Base-by-base conservation (phyloP, 2,113 vertebrate genomes). In the Clarias macrocephalus region DNA sequence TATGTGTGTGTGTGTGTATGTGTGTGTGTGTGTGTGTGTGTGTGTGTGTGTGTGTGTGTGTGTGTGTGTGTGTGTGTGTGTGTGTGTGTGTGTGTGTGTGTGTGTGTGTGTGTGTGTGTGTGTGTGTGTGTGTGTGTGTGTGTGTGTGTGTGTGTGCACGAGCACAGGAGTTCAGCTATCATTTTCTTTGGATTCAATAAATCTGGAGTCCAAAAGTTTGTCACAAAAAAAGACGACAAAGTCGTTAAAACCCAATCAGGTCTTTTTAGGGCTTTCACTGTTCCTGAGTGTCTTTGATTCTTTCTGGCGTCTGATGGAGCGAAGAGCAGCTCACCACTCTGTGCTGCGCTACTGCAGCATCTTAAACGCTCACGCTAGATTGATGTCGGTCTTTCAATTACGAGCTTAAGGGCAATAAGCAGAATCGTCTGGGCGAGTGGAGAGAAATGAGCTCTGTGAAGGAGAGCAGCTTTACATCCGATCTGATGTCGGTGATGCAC, bases 401-500 rank as follows among this genome's bases (percentile, higher is more conserved):
- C 80, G 33, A 62, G 88, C 87, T 84, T 87, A 82, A 89, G 25
- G 65, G 84, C 89, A 91, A 91, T 84, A 88, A 91, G 83, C 68
- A 54, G 76, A 88, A 90, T n/a, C 23, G 79, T 84, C 80, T 63
- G 33, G 77, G 80, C 66, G 63, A 30, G 86, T 48, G 88, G 70
- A 86, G 83, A 79, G 87, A 60, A 85, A 79, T 79, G 82, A 85
- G 85, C 85, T 93, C 88, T 91, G 89, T 85, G 72, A 59, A 52
- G 72, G 82, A 48, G 57, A 42, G 65, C 30, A 33, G 79, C 3
- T 59, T 62, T 80, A 28, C 21, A 66, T 81, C 72, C 85, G 79
- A n/a, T 19, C 48, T 37, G 19, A 21, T 66, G 83, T 80, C 92
- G 91, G 88, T 94, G 92, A 88, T 93, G 91, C 86, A 76, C 83